Percentiles rank a stretch among this genome's conserved stretches.
phyloP scores from a whole-genome alignment of 2,888 invertebrate genomes.

The Heliothis peltigera region DNA sequence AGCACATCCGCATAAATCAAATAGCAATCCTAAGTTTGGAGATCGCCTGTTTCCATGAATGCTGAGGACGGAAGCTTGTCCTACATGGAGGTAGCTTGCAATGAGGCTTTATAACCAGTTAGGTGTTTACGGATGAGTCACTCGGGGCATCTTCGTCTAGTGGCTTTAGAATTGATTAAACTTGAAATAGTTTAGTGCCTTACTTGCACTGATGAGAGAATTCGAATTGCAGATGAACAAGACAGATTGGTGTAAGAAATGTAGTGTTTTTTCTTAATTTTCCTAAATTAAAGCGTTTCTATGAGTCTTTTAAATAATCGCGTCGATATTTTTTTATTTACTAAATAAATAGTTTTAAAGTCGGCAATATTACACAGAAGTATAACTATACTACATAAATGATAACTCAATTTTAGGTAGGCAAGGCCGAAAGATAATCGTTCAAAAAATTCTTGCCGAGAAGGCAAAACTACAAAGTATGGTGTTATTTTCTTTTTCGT shows the following conservation, averaged over 20 bases:
- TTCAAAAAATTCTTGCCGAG: too few species aligned
- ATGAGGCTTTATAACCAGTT: conserved; percentile 8
- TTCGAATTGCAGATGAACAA: background rate
- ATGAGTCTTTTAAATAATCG: too few species aligned
- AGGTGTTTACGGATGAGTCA: conserved; percentile 33
- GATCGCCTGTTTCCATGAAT: conserved; percentile 22
- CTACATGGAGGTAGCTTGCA: conserved; percentile 1
- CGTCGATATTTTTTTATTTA: too few species aligned
- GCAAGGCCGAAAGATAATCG: too few species aligned
- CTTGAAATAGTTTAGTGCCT: conserved; percentile 11
- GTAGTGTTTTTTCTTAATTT: too few species aligned
- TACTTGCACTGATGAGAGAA: background rate
- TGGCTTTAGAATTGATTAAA: conserved; percentile 13
- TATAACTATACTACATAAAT: too few species aligned
- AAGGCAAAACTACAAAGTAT: too few species aligned
- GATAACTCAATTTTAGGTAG: too few species aligned
- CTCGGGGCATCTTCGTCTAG: conserved; percentile 13
- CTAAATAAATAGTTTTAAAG: too few species aligned
- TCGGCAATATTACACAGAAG: too few species aligned
- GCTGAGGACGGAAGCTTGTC: conserved; percentile 15
- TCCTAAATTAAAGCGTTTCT: too few species aligned
- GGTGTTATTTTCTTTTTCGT: too few species aligned
- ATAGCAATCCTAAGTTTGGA: conserved; percentile 11
- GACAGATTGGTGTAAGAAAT: background rate
- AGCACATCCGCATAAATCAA: conserved; percentile 36